Percentiles rank a stretch among this genome's conserved stretches.
Conservation (phyloP, 2,888 invertebrate species). For the Ferrisia virgata region DNA sequence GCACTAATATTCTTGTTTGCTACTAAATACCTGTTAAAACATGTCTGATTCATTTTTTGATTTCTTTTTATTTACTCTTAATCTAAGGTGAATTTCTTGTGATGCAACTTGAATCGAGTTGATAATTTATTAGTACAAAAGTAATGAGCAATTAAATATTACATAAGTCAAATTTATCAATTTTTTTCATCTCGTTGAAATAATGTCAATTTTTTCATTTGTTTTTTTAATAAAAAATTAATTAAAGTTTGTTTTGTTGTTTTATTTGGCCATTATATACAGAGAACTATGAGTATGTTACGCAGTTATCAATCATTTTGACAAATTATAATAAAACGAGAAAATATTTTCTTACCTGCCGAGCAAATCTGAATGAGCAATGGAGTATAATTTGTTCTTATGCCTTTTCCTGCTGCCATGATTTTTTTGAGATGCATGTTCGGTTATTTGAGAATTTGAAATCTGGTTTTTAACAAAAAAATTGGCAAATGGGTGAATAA, state of each 20-base stretch:
- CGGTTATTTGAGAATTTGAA: background rate
- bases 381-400: background rate
- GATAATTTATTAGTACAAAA: background rate
- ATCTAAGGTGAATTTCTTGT: background rate
- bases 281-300: background rate
- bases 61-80: background rate
- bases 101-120: background rate
- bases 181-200: background rate
- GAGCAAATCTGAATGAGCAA: constrained; percentile 7
- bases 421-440: background rate
- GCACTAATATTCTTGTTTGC: constrained; percentile 50
- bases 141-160: background rate
- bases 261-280: no score
- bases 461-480: no score
- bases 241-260: background rate
- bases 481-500: no score
- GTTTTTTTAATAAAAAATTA: background rate
- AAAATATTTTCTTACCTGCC: constrained; percentile 6
- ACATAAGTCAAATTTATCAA: background rate
- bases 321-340: background rate
- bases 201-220: background rate
- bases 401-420: background rate
- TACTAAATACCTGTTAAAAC: constrained; percentile 50
- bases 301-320: background rate
- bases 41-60: background rate